Percentiles rank a stretch among this genome's conserved stretches.
Evolutionary conservation across 2,888 invertebrate genomes (phyloP).

Genomic region (Perithous albicinctus): DNA sequence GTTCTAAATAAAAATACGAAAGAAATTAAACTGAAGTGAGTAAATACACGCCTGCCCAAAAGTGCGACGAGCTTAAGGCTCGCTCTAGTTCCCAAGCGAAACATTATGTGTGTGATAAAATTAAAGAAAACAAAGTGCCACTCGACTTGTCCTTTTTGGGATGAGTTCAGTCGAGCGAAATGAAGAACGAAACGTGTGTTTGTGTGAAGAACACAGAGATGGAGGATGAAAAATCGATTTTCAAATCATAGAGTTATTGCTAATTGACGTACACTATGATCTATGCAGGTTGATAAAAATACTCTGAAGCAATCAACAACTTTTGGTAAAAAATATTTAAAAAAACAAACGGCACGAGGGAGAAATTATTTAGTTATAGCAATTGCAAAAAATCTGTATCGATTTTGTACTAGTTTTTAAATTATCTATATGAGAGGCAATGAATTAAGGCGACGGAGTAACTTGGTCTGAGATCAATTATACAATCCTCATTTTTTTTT

Average conservation of each 20-base stretch:
- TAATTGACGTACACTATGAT: constrained; percentile 38
- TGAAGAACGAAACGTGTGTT: constrained; percentile 28
- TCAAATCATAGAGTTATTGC: not conserved
- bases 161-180: constrained; percentile 51
- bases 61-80: constrained; percentile 57
- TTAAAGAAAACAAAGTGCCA: constrained; percentile 43
- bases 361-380: constrained; percentile 11
- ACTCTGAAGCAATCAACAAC: constrained; percentile 54
- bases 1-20: not conserved
- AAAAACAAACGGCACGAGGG: constrained; percentile 29
- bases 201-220: not conserved
- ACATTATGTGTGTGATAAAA: constrained; percentile 22
- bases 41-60: constrained; percentile 62
- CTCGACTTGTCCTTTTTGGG: constrained; percentile 39
- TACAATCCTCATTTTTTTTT: not conserved
- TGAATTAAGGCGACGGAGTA: not conserved
- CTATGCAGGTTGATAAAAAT: constrained; percentile 46
- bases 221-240: not conserved
- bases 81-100: constrained; percentile 65
- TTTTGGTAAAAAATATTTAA: constrained; percentile 19
- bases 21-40: constrained; percentile 18
- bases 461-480: not conserved
- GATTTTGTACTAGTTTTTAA: not conserved
- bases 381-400: not conserved
- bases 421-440: not conserved